A percentile compares a stretch with the other conserved stretches of the same genome.
Evolutionary conservation across 2,797 vertebrate genomes (phyloP).

Genomic region (Hypotaenidia philippensis): DNA sequence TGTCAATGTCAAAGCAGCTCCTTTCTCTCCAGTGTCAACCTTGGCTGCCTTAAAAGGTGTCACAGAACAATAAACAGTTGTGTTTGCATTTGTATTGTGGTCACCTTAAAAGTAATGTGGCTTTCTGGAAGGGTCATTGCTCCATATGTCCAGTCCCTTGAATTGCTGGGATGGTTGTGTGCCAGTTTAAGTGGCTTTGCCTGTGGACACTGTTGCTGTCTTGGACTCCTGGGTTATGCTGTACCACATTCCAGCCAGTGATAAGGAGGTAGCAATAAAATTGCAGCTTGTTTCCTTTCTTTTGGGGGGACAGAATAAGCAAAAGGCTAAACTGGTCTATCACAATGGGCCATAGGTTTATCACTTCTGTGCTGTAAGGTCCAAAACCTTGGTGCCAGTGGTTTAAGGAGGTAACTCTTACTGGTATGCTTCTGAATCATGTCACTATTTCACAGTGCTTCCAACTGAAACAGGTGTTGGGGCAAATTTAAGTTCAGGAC

Average conservation of each 20-base stretch:
- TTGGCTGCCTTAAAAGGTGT: not conserved
- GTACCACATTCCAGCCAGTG: not conserved
- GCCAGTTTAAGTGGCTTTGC: not conserved
- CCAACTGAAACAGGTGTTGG: not conserved
- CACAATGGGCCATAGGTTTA: not conserved
- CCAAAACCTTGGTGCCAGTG: not conserved
- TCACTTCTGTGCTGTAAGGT: not conserved
- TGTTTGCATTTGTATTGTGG: not conserved
- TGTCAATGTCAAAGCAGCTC: not conserved
- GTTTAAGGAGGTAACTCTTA: not conserved
- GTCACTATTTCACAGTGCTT: not conserved
- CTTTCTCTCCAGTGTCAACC: not conserved
- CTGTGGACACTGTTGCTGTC: not conserved
- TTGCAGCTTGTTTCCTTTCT: not conserved
- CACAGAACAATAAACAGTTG: not conserved
- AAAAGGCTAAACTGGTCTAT: not conserved
- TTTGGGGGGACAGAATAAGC: not conserved
- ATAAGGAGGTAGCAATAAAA: not conserved
- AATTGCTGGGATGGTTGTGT: not conserved
- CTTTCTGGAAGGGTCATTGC: not conserved
- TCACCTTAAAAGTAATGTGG: not conserved
- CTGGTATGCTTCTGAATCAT: not conserved
- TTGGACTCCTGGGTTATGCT: not conserved
- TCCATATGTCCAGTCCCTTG: not conserved
- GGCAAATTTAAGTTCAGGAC: not conserved